Conservation (phyloP, 2,113 vertebrate genomes). For the Microcebus murinus region DNA sequence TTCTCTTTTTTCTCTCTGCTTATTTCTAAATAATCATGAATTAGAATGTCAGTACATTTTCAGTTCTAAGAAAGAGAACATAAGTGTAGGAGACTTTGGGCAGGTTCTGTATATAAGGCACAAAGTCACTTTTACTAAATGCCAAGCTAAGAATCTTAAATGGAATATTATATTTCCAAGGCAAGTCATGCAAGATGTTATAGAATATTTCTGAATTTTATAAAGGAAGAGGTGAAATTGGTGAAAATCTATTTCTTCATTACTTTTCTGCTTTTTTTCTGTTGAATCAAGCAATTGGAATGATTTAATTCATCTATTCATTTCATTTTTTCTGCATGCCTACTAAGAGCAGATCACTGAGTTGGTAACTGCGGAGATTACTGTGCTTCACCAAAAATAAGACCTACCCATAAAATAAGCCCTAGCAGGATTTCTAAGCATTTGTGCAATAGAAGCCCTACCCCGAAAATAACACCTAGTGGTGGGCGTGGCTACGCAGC, state of each 20-base stretch:
- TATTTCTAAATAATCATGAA: constrained; percentile 8
- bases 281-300: constrained; percentile 5
- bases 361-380: background rate
- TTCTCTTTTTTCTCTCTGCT: background rate
- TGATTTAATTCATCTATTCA: background rate
- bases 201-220: background rate
- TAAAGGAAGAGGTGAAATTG: constrained; percentile 1
- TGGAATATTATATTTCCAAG: background rate
- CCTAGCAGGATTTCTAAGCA: too few species aligned
- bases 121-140: constrained; percentile 47
- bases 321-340: background rate
- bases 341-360: background rate
- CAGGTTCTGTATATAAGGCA: constrained; percentile 15
- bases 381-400: too few species aligned
- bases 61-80: background rate
- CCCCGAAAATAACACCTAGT: too few species aligned
- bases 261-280: background rate
- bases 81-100: background rate
- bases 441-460: too few species aligned
- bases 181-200: background rate
- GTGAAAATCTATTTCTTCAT: background rate
- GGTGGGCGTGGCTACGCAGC: too few species aligned
- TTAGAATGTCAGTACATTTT: background rate
- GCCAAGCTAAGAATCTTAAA: background rate
- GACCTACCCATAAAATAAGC: too few species aligned